These are phyloP conservation scores for Pyxicephalus adspersus DNA, from an alignment of 2,113 vertebrate species.

Conservation along the genomic window DNA sequence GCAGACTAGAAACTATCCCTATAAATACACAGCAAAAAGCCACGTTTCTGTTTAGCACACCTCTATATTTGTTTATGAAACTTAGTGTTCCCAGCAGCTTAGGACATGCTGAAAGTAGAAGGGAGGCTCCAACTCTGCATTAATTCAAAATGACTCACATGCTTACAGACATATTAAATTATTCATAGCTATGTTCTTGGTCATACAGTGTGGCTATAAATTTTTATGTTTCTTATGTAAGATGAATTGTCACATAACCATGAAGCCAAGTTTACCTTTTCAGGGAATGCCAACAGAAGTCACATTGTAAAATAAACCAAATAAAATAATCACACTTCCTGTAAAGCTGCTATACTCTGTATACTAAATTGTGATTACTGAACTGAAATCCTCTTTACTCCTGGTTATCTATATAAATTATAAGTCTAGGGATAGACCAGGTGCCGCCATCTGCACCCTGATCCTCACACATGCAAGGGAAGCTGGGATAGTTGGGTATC, in stretches of 20 bases:
- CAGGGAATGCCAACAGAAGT: not conserved
- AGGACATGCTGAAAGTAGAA: constrained; percentile 2
- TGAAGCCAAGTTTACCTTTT: too few species aligned
- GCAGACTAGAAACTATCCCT: too few species aligned
- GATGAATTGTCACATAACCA: not conserved
- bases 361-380: not conserved
- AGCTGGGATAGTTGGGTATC: too few species aligned
- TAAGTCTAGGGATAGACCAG: too few species aligned
- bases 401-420: too few species aligned
- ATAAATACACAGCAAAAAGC: too few species aligned
- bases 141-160: constrained; percentile 4
- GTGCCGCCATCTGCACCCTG: too few species aligned
- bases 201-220: not conserved
- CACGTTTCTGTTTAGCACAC: too few species aligned
- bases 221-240: not conserved
- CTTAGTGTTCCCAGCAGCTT: not conserved
- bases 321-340: not conserved
- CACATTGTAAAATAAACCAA: not conserved
- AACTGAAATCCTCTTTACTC: not conserved
- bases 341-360: not conserved
- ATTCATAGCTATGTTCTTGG: not conserved
- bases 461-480: too few species aligned
- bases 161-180: constrained; percentile 23
- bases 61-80: not conserved
- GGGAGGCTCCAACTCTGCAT: constrained; percentile 9